Conservation (phyloP, 2,113 vertebrate species). For the Bufo gargarizans region DNA sequence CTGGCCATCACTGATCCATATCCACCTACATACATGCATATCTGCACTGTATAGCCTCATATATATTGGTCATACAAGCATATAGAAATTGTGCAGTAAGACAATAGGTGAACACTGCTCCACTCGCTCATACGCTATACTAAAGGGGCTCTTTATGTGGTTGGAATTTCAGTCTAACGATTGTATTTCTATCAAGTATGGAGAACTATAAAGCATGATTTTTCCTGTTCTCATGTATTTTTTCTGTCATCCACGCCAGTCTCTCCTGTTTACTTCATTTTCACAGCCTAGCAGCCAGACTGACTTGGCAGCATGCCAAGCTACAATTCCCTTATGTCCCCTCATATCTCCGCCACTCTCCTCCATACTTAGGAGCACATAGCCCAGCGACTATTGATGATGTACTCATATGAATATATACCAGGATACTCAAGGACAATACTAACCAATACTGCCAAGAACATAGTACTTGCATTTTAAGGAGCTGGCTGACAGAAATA, state of each 20-base stretch:
- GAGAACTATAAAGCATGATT: neutral
- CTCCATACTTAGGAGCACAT: neutral
- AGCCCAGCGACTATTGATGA: neutral
- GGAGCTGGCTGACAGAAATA: neutral
- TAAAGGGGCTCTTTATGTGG: neutral
- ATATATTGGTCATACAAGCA: neutral
- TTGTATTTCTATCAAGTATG: neutral
- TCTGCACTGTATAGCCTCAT: neutral
- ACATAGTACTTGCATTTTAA: neutral
- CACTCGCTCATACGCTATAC: neutral
- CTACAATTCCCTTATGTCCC: neutral
- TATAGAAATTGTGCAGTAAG: neutral
- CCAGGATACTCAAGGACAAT: neutral
- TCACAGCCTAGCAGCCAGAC: neutral
- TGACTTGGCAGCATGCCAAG: neutral
- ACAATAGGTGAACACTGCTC: neutral
- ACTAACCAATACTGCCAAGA: neutral
- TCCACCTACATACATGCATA: neutral
- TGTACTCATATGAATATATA: neutral
- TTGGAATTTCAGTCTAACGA: neutral
- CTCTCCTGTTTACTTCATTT: slow-evolving; percentile 8
- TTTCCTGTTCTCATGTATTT: neutral
- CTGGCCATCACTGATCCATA: too few species aligned
- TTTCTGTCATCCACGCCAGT: neutral
- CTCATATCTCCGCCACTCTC: neutral